A percentile compares a stretch with the other conserved stretches of the same genome.
Conservation (phyloP, 2,113 vertebrate species). For the Mola mola region DNA sequence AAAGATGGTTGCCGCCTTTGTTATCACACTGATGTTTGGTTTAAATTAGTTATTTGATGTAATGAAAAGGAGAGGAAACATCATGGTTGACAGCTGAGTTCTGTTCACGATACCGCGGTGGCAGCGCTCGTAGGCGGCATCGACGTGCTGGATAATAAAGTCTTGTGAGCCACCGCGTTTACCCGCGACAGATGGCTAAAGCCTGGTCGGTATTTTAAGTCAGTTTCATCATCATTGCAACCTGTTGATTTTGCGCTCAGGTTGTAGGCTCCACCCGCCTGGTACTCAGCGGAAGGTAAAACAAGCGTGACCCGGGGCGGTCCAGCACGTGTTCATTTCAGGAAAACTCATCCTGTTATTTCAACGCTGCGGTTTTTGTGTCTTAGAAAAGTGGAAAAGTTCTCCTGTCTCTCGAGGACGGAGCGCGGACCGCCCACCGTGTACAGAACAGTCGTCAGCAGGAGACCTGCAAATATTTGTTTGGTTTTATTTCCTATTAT, state of each 20-base stretch:
- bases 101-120: no score
- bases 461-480: conserved; percentile 72
- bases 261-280: neutral
- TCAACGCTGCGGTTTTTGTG: conserved; percentile 16
- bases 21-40: no score
- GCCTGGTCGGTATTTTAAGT: no score
- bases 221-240: neutral
- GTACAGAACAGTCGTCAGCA: conserved; percentile 60
- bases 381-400: conserved; percentile 61
- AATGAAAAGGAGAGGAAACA: no score
- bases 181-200: no score
- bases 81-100: no score
- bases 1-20: no score
- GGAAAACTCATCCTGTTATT: conserved; percentile 32
- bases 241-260: neutral
- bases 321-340: neutral
- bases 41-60: no score
- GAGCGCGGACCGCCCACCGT: conserved; percentile 43
- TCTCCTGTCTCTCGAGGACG: conserved; percentile 53
- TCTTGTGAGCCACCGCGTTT: no score
- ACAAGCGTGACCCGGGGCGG: neutral
- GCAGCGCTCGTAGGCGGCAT: no score
- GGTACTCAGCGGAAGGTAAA: neutral
- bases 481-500: conserved; percentile 58
- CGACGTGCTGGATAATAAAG: no score